These are phyloP conservation scores for Eufriesea mexicana DNA, from an alignment of 1,140 invertebrate genomes.

Conservation along the genomic window DNA sequence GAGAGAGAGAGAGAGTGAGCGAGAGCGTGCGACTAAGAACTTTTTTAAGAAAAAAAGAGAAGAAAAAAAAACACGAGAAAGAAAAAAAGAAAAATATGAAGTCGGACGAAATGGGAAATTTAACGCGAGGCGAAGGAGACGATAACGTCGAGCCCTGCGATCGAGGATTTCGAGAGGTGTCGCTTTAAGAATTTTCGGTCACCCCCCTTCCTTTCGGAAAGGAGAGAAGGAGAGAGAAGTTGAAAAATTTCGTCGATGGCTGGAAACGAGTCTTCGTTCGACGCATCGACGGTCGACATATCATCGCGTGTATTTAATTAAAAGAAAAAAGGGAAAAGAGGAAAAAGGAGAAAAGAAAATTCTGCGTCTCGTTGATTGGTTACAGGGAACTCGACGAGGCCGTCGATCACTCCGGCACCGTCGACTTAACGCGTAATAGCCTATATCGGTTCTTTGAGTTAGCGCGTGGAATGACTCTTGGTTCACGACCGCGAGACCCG, in stretches of 20 bases:
- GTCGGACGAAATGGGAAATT: constrained; percentile 15
- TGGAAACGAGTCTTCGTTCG: neutral
- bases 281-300: constrained; percentile 51
- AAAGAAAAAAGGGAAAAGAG: neutral
- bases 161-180: constrained; percentile 68
- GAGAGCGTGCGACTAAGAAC: constrained; percentile 49
- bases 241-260: constrained; percentile 32
- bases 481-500: constrained; percentile 26
- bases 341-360: constrained; percentile 6
- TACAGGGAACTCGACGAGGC: constrained; percentile 55
- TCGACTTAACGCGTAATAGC: constrained; percentile 36
- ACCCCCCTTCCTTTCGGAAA: neutral
- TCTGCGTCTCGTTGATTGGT: constrained; percentile 51
- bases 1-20: neutral
- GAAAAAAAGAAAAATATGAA: neutral
- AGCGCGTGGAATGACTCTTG: constrained; percentile 15
- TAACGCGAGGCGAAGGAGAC: constrained; percentile 43
- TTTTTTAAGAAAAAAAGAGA: constrained; percentile 24
- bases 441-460: constrained; percentile 43
- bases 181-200: constrained; percentile 10
- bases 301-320: constrained; percentile 50
- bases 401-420: constrained; percentile 77
- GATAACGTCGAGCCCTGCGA: constrained; percentile 44
- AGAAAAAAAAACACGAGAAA: neutral
- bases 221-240: neutral